These are phyloP conservation scores for Onthophagus taurus DNA, from an alignment of 1,140 invertebrate species.

Conservation along the genomic window DNA sequence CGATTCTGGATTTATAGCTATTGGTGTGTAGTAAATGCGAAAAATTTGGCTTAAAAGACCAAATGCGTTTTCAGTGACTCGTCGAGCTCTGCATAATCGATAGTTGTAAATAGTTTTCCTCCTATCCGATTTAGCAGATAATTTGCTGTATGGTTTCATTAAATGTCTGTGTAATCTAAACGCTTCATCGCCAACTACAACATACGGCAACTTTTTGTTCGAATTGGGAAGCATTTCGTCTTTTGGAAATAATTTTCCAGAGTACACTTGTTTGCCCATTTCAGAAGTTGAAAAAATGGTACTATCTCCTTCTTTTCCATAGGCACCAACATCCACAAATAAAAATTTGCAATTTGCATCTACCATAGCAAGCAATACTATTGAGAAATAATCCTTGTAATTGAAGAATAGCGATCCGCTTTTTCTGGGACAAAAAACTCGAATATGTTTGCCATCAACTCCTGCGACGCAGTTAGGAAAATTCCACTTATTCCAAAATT, in stretches of 20 bases:
- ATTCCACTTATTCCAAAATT: conserved; percentile 38
- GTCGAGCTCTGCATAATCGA: conserved; percentile 31
- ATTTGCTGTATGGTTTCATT: conserved; percentile 23
- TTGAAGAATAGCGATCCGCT: conserved; percentile 32
- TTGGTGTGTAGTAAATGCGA: conserved; percentile 29
- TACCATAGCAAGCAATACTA: conserved; percentile 40
- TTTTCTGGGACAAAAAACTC: conserved; percentile 28
- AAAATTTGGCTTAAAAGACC: conserved; percentile 33
- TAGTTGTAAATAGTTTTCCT: conserved; percentile 41
- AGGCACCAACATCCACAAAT: conserved; percentile 38
- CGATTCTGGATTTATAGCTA: conserved; percentile 26
- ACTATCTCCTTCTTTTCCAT: conserved; percentile 37
- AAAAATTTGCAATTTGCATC: conserved; percentile 42
- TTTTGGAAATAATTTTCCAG: background rate
- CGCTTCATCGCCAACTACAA: conserved; percentile 27
- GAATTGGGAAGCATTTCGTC: background rate
- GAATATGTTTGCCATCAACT: conserved; percentile 42
- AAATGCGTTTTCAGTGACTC: conserved; percentile 37
- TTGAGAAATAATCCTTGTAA: conserved; percentile 36
- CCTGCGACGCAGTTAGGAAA: conserved; percentile 41
- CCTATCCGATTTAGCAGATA: background rate
- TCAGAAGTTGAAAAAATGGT: conserved; percentile 21
- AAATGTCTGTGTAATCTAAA: conserved; percentile 26
- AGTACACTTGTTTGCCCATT: conserved; percentile 8
- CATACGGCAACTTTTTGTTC: conserved; percentile 19